Percentiles rank a stretch among this genome's conserved stretches.
phyloP scores from a whole-genome alignment of 2,888 invertebrate genomes.

The Atherix ibis region DNA sequence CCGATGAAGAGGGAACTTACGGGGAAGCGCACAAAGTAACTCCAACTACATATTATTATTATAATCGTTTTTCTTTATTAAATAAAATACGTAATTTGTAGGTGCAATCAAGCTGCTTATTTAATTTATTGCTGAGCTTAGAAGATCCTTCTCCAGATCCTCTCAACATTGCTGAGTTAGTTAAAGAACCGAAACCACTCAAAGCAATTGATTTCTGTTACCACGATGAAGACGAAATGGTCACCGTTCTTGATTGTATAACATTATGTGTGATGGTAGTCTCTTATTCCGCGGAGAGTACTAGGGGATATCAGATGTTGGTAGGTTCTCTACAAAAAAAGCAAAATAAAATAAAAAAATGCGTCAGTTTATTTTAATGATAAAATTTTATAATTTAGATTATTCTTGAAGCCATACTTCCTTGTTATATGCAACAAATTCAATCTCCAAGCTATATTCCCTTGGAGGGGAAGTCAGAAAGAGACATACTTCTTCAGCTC shows the following conservation, averaged over 20 bases:
- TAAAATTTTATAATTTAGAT: constrained; percentile 42
- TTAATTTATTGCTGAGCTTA: constrained; percentile 76
- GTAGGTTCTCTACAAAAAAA: constrained; percentile 35
- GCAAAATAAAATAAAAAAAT: neutral
- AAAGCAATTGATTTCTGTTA: constrained; percentile 98
- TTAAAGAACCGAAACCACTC: constrained; percentile 79
- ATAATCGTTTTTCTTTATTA: neutral
- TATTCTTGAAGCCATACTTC: constrained; percentile 89
- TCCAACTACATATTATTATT: constrained; percentile 10
- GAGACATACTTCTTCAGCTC: constrained; percentile 80
- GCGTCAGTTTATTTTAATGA: constrained; percentile 7
- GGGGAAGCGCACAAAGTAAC: constrained; percentile 82
- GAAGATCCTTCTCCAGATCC: constrained; percentile 92
- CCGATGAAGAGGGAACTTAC: constrained; percentile 69
- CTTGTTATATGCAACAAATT: constrained; percentile 88
- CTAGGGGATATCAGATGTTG: constrained; percentile 80
- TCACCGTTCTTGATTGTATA: constrained; percentile 90
- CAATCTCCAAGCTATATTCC: constrained; percentile 76
- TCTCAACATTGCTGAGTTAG: constrained; percentile 77
- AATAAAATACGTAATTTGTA: constrained; percentile 20
- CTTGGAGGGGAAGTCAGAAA: constrained; percentile 78
- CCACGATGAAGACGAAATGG: constrained; percentile 94
- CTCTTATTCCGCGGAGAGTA: constrained; percentile 93
- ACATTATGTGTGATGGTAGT: constrained; percentile 99
- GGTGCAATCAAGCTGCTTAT: constrained; percentile 82